A percentile compares a stretch with the other conserved stretches of the same genome.
phyloP scores from a whole-genome alignment of 2,888 invertebrate species.

The Agapostemon virescens region DNA sequence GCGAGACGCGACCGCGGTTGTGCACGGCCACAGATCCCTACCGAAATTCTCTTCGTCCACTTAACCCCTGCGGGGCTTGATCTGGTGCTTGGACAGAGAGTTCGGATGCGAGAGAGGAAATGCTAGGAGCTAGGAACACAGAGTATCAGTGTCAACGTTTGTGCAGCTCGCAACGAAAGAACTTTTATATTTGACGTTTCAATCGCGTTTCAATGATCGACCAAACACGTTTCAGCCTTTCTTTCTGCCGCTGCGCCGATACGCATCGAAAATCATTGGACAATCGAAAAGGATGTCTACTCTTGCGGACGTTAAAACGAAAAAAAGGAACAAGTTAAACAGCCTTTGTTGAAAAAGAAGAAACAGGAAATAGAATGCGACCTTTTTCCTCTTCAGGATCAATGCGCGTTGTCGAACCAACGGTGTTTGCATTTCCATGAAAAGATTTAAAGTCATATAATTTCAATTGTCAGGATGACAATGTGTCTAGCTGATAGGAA shows the following conservation, averaged over 20 bases:
- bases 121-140: background rate
- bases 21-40: slow-evolving; percentile 50
- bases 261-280: background rate
- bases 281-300: background rate
- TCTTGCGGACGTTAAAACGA: background rate
- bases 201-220: slow-evolving; percentile 20
- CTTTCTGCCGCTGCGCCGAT: background rate
- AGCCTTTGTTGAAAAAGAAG: background rate
- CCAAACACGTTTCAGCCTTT: background rate
- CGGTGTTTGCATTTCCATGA: background rate
- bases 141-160: slow-evolving; percentile 17
- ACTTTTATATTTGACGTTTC: slow-evolving; percentile 39
- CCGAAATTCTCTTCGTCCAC: slow-evolving; percentile 60
- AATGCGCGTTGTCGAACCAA: background rate
- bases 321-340: background rate
- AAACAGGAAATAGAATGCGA: background rate
- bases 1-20: slow-evolving; percentile 58
- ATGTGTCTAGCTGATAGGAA: too few species aligned
- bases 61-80: slow-evolving; percentile 48
- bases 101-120: background rate
- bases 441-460: background rate
- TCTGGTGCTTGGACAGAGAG: slow-evolving; percentile 22
- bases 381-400: background rate
- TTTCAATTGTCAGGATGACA: too few species aligned
- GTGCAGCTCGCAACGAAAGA: slow-evolving; percentile 12